Evolutionary conservation across 2,113 vertebrate genomes (phyloP).

Genomic region (Sinocyclocheilus anshuiensis): DNA sequence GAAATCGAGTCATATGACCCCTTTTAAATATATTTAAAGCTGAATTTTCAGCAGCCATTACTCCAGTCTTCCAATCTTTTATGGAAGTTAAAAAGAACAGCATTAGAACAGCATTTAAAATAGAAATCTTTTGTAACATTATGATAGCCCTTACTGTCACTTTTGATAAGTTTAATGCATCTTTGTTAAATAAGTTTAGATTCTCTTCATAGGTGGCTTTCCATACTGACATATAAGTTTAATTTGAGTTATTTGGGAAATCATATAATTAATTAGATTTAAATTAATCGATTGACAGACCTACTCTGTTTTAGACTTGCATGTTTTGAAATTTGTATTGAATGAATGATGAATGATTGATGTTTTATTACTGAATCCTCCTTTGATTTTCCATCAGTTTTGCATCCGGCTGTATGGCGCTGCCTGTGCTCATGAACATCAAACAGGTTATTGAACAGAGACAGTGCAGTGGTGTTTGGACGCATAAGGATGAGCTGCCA

Average conservation of each 20-base stretch:
- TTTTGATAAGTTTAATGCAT: no score
- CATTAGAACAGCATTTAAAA: no score
- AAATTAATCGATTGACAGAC: neutral
- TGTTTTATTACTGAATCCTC: neutral
- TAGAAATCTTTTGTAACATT: no score
- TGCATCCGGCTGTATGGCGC: slow-evolving; percentile 87
- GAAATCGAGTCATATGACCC: no score
- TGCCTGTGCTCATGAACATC: slow-evolving; percentile 90
- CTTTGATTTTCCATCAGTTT: slow-evolving; percentile 72
- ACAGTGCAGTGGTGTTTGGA: slow-evolving; percentile 89
- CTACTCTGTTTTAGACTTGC: neutral
- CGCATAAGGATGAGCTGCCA: slow-evolving; percentile 87
- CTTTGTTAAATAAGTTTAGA: no score
- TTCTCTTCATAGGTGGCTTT: no score
- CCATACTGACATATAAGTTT: no score
- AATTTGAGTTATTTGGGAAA: neutral
- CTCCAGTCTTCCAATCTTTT: no score
- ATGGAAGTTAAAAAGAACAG: no score
- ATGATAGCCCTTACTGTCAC: no score
- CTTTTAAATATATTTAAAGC: no score
- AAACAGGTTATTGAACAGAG: slow-evolving; percentile 90
- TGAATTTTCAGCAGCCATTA: no score
- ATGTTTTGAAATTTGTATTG: neutral
- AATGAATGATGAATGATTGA: neutral
- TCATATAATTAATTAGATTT: neutral